Conservation (phyloP, 2,888 invertebrate genomes). For the Catonia carolina region DNA sequence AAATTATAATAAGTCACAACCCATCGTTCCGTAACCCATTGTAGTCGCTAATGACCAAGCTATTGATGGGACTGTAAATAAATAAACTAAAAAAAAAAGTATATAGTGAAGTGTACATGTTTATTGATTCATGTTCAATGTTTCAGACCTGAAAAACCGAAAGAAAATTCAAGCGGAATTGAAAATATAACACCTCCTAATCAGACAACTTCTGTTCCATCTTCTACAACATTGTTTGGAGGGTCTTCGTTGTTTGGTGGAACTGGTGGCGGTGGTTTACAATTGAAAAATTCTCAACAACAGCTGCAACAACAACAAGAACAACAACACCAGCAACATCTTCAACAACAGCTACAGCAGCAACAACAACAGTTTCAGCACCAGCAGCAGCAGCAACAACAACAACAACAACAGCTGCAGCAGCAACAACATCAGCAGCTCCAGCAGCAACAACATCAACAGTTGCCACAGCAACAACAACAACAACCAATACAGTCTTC, state of each 20-base stretch:
- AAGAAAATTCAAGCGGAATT: no score
- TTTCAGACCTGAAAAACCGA: no score
- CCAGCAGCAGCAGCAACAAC: conserved; percentile 8
- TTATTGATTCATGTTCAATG: no score
- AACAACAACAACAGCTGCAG: conserved; percentile 1
- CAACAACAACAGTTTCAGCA: conserved; percentile 17
- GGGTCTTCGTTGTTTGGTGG: background rate
- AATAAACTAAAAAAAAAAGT: no score
- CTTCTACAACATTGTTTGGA: background rate
- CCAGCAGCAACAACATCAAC: conserved; percentile 36
- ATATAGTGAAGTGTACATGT: no score
- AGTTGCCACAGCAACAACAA: background rate
- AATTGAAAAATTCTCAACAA: background rate
- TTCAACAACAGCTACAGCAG: conserved; percentile 15
- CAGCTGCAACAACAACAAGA: conserved; percentile 13
- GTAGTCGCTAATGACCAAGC: no score
- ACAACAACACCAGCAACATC: conserved; percentile 14
- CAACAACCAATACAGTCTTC: no score
- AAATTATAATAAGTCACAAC: no score
- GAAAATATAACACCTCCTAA: no score
- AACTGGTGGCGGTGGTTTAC: background rate
- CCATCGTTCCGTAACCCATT: no score
- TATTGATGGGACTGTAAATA: no score
- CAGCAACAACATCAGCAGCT: conserved; percentile 19
- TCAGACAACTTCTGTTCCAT: background rate